Base-by-base conservation (phyloP, 2,888 invertebrate species). In the Oligia latruncula region DNA sequence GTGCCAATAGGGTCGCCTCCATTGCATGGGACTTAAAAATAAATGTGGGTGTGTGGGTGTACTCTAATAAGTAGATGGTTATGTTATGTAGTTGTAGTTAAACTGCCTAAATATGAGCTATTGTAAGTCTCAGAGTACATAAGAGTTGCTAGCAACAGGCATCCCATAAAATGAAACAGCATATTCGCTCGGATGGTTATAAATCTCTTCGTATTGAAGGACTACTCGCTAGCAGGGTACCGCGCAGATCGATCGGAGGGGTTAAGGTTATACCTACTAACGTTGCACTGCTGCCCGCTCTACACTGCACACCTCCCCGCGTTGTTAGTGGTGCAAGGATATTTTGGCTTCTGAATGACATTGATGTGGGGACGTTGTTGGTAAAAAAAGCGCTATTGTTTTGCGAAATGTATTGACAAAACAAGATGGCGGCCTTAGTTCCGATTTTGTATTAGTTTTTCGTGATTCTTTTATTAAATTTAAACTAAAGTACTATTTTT, bases 231-330 rank as follows among this genome's bases (percentile, higher is more conserved):
- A 72, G 23, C 35, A 46, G 64, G 46, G 55, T 20, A 40, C 52
- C 11, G 87, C 67, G 77, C 71, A 82, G 87, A 83, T 83, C 83
- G 87, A 86, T 83, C 49, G 60, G 29, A 11, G 65, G 49, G 83
- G 71, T 86, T 58, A 71, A 74, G 75, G 86, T 86, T 75, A 64
- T 66, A 55, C 20, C 58, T 58, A 55, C n/a, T 17, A 71, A 52
- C 86, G 72, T 49, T 83, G 83, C 87, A 86, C 55, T 67, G 55
- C 46, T n/a, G 20, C 23, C 62, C 55, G 15, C 23, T n/a, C 40
- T 64, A 35, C 55, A 64, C 62, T 43, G 62, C 65, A 46, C 43
- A 60, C 17, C 23, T n/a, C 43, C 60, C 29, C 13, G 23, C 46
- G 8, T 20, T 40, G 17, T 58, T 55, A n/a, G n/a, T 35, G 23